Base-by-base conservation (phyloP, 2,888 invertebrate genomes). In the Oasisia sp. region DNA sequence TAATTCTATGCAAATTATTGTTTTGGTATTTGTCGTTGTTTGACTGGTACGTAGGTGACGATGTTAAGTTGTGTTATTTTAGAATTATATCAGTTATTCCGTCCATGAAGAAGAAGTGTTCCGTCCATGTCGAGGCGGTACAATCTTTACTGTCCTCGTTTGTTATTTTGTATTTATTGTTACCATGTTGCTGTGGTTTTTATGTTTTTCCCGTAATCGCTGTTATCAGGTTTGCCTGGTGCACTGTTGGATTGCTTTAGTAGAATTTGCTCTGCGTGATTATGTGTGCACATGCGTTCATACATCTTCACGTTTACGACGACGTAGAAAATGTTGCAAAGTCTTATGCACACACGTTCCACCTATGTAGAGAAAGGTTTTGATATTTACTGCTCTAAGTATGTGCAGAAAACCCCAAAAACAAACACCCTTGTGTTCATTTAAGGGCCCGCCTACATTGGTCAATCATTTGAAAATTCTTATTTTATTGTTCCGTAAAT, bases 371-470 rank as follows among this genome's bases (percentile, higher is more conserved):
- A 27, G 19, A 74, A 74, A 74, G n/a, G 74, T 50, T 50, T 50
- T 50, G 74, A 74, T 74, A 74, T 74, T 74, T 50, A 50, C 50
- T 50, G 50, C 50, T 50, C 50, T 74, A n/a, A 27, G 27, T 27
- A 74, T 27, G 74, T 74, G 74, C 74, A 74, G 19, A 74, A 27
- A 74, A 74, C 19, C 7, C 74, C 27, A 74, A 74, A 74, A 74
- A 74, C 74, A 74, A 74, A n/a, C 74, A 74, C 74, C 74, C 14
- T 74, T 74, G 74, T 74, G 74, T 74, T 74, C 74, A 74, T 74
- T 74, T 74, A 74, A 74, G 74, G 74, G 74, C 74, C 50, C 19
- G 27, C 27, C 74, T 74, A 3, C 74, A 27, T 5, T 74, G 74
- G 74, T 74, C 74, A 27, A 74, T 74, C 74, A 74, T 74, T 27